Percentiles rank a stretch among this genome's conserved stretches.
These are phyloP conservation scores for Psylliodes chrysocephalus DNA, from an alignment of 2,888 invertebrate genomes.

Conservation along the genomic window DNA sequence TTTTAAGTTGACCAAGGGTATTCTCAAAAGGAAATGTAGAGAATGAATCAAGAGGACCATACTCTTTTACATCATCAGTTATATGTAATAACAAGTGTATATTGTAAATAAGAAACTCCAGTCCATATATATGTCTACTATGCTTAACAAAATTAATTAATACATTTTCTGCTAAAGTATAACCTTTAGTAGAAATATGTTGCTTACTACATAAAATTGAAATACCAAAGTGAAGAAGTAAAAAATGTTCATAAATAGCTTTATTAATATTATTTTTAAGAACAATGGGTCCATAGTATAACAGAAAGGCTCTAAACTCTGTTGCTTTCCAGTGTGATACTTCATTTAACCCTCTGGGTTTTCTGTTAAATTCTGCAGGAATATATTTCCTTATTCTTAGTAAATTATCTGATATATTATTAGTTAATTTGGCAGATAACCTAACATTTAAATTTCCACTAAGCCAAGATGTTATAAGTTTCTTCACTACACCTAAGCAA, in stretches of 20 bases:
- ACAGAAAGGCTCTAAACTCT: slow-evolving; percentile 2
- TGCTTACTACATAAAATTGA: too few species aligned
- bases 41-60: too few species aligned
- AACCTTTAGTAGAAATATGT: too few species aligned
- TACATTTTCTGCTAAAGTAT: too few species aligned
- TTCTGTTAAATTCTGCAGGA: neutral
- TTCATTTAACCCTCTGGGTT: slow-evolving; percentile 11
- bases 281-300: slow-evolving; percentile 4
- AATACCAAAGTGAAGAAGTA: neutral
- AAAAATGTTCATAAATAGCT: slow-evolving; percentile 1
- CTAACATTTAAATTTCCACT: neutral
- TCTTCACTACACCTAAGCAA: slow-evolving; percentile 10
- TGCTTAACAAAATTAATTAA: too few species aligned
- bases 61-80: too few species aligned
- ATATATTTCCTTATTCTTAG: neutral
- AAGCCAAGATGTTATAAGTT: neutral
- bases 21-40: too few species aligned
- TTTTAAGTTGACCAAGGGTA: too few species aligned
- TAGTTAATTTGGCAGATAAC: neutral
- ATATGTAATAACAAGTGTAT: too few species aligned
- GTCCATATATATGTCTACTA: too few species aligned
- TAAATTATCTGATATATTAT: neutral
- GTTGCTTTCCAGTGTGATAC: slow-evolving; percentile 4
- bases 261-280: slow-evolving; percentile 1
- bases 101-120: too few species aligned